A percentile compares a stretch with the other conserved stretches of the same genome.
These are phyloP conservation scores for Bettongia penicillata DNA, from an alignment of 2,113 vertebrate species.

Conservation along the genomic window DNA sequence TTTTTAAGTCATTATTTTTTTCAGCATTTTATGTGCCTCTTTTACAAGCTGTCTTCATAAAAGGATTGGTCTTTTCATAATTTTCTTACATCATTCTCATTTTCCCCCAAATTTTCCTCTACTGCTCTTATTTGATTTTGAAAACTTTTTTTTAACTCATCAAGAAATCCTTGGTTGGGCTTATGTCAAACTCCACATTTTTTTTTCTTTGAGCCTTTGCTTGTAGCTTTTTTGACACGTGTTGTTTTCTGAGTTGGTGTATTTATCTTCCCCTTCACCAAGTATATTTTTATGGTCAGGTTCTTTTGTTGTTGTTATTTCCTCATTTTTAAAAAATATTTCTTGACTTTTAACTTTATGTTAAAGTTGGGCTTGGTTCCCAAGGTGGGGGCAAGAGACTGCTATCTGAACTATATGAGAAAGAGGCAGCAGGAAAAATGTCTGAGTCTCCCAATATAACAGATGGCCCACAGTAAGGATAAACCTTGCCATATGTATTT, in stretches of 20 bases:
- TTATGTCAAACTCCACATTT: not conserved
- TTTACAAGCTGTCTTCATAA: not conserved
- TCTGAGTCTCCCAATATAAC: not conserved
- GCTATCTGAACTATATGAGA: not conserved
- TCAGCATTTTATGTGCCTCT: not conserved
- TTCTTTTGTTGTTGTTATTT: not conserved
- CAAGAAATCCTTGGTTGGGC: not conserved
- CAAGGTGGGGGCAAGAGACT: not conserved
- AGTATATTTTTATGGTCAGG: not conserved
- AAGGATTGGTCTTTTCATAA: not conserved
- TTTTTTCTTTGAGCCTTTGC: not conserved
- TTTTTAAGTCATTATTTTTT: not conserved
- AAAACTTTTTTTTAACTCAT: not conserved
- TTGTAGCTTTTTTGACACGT: not conserved
- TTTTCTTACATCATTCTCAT: not conserved
- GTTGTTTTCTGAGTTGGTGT: not conserved
- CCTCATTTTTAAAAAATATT: not conserved
- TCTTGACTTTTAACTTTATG: not conserved
- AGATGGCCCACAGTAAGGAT: not conserved
- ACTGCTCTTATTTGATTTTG: not conserved
- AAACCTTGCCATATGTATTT: not conserved
- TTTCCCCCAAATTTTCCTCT: not conserved
- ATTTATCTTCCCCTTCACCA: not conserved
- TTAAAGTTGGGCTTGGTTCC: not conserved
- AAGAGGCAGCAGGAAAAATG: not conserved